Evolutionary conservation across 2,888 invertebrate species (phyloP), one percentile per base, ranked within the genome.

Genomic region (Eristalis intricaria): DNA sequence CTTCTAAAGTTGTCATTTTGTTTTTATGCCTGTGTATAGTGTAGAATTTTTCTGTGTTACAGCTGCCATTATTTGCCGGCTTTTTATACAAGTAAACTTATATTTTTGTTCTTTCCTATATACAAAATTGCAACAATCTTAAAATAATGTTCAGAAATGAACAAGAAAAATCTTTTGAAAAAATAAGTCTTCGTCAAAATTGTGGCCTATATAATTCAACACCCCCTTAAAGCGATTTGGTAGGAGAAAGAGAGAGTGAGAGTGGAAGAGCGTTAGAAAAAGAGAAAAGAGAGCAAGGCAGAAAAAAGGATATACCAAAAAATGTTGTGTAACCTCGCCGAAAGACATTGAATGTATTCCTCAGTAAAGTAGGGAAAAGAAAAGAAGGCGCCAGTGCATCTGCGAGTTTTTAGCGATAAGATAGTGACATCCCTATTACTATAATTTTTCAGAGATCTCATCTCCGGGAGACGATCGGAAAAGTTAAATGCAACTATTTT

Each of bases 251-350:
- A 22, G 35, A 75, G 32, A 56, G 50, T 38, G 38, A 38, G 38
- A 13, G 3, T 38, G 38, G 38, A 5, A 40, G 40, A 15, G 19
- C 50, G 43, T 4, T 8, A 56, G 38, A 26, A 29, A 58, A 26
- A 15, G 19, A 61, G 29, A 58, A 66, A 26, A 19, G 4, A 70
- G 22, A 65, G 63, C 22, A n/a, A 64, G 40, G 50, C 29, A 13
- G 29, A 22, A 50, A 71, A 38, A 74, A 22, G 26, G 38, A 50
- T 35, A 64, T 63, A 65, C 38, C 43, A 40, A 80, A n/a, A 3
- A 56, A 26, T 68, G 50, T 81, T 81, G 84, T 84, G 71, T 84
- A 84, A 81, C 80, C 66, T 32, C 19, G 60, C 4, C 29, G 22
- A 66, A 32, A 23, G 35, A 58, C 58, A 43, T n/a, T 13, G 22